Conservation (phyloP, 1,140 invertebrate species). For the Drosophila biarmipes region DNA sequence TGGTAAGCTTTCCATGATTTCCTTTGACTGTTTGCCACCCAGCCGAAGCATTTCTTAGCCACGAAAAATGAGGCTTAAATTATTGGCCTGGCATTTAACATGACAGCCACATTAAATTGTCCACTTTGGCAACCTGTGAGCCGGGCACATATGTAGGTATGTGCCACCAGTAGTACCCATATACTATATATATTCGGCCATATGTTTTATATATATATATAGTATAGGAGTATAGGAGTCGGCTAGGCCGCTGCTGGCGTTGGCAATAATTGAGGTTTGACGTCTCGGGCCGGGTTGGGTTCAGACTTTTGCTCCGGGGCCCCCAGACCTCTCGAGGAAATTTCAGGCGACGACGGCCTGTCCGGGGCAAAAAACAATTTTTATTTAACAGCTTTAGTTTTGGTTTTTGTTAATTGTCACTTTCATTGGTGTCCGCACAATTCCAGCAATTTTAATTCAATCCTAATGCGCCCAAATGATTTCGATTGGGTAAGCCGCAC, state of each 20-base stretch:
- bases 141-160: conserved; percentile 24
- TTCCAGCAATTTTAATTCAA: conserved; percentile 81
- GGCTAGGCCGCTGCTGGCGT: conserved; percentile 56
- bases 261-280: conserved; percentile 68
- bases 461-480: conserved; percentile 75
- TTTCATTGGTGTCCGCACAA: conserved; percentile 71
- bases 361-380: conserved; percentile 28
- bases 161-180: conserved; percentile 6
- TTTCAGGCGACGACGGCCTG: conserved; percentile 43
- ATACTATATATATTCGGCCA: conserved; percentile 23
- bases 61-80: conserved; percentile 76
- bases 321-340: conserved; percentile 66
- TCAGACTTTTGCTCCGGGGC: conserved; percentile 47
- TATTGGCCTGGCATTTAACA: conserved; percentile 80
- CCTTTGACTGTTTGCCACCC: conserved; percentile 58
- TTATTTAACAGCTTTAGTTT: conserved; percentile 39
- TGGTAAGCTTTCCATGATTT: conserved; percentile 10
- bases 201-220: conserved; percentile 48
- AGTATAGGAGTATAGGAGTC: no score
- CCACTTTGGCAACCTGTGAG: conserved; percentile 77
- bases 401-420: conserved; percentile 71
- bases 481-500: conserved; percentile 60
- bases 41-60: conserved; percentile 66
- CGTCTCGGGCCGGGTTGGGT: conserved; percentile 37
- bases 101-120: conserved; percentile 83